phyloP scores from a whole-genome alignment of 2,797 vertebrate species.

The Manis crassicaudata region DNA sequence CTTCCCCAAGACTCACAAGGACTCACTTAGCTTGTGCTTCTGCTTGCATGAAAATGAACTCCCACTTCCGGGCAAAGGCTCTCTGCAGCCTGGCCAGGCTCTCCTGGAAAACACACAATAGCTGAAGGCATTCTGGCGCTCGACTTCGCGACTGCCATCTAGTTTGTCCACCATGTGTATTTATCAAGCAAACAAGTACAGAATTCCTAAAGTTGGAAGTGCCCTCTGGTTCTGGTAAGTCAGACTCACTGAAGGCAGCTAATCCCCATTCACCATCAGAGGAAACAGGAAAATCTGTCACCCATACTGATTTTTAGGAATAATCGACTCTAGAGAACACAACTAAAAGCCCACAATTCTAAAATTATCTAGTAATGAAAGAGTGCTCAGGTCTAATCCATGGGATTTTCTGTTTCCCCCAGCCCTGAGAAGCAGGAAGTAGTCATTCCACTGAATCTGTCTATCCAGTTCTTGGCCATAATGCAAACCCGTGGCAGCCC shows the following conservation, averaged over 20 bases:
- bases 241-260: neutral
- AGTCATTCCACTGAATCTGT: neutral
- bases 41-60: slow-evolving; percentile 99
- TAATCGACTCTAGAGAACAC: neutral
- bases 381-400: neutral
- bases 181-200: neutral
- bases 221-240: neutral
- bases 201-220: neutral
- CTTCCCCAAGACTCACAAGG: slow-evolving; percentile 70
- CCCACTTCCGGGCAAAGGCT: slow-evolving; percentile 98
- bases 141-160: neutral
- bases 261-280: neutral
- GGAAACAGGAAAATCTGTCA: neutral
- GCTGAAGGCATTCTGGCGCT: slow-evolving; percentile 2
- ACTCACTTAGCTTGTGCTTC: slow-evolving; percentile 99
- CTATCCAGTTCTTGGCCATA: neutral
- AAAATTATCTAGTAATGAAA: neutral
- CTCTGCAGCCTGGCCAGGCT: slow-evolving; percentile 98
- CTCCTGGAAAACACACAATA: slow-evolving; percentile 90
- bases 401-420: neutral
- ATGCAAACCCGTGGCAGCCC: neutral
- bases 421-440: no score
- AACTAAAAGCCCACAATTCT: neutral
- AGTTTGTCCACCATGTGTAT: neutral
- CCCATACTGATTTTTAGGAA: neutral